phyloP scores from a whole-genome alignment of 2,888 invertebrate species.

The Drosophila infuscata region DNA sequence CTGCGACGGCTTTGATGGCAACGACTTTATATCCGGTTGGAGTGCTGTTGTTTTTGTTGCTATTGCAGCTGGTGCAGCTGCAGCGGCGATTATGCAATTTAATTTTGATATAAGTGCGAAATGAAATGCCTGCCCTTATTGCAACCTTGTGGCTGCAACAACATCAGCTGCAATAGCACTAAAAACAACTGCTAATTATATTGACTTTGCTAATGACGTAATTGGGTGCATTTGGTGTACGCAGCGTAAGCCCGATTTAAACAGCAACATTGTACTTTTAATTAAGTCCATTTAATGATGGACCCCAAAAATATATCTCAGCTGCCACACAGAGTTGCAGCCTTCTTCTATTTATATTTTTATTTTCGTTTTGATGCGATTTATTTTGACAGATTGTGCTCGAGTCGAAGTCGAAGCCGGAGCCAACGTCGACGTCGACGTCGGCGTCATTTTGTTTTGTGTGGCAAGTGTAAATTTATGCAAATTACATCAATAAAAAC shows the following conservation, averaged over 20 bases:
- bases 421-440: too few relatives aligned
- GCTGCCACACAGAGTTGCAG: conserved; percentile 20
- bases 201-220: conserved; percentile 84
- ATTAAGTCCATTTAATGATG: conserved; percentile 72
- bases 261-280: conserved; percentile 61
- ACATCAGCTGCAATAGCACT: conserved; percentile 5
- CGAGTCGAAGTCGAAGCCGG: neutral
- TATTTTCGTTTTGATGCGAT: conserved; percentile 15
- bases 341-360: conserved; percentile 19
- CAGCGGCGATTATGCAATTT: conserved; percentile 68
- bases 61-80: conserved; percentile 41
- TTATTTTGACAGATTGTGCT: conserved; percentile 59
- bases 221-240: conserved; percentile 75
- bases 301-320: conserved; percentile 45
- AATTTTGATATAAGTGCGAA: conserved; percentile 77
- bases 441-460: conserved; percentile 16
- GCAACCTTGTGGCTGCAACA: conserved; percentile 44
- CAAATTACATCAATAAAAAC: conserved; percentile 82
- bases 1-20: conserved; percentile 59
- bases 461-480: conserved; percentile 80
- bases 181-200: conserved; percentile 71
- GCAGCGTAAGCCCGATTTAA: conserved; percentile 55
- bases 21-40: conserved; percentile 66
- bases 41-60: conserved; percentile 16
- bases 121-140: conserved; percentile 57